Evolutionary conservation across 2,888 invertebrate genomes (phyloP).

Genomic region (Xanthostigma xanthostigma): DNA sequence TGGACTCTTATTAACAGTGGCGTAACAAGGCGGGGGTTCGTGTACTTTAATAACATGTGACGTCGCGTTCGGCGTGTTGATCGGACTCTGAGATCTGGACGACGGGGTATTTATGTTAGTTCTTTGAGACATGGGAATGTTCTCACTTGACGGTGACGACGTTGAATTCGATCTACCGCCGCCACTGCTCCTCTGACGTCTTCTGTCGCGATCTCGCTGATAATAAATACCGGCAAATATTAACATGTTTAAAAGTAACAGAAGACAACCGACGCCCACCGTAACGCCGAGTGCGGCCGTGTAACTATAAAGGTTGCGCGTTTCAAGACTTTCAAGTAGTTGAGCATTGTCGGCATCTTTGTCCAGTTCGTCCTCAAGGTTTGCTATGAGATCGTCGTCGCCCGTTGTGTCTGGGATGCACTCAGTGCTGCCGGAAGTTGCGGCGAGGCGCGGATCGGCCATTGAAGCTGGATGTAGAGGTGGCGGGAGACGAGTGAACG

Average conservation of each 20-base stretch:
- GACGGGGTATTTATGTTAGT: conserved; percentile 10
- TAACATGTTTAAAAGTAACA: conserved; percentile 53
- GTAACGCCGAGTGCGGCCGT: conserved; percentile 65
- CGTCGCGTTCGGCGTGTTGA: conserved; percentile 26
- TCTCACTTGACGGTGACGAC: conserved; percentile 25
- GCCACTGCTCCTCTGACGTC: conserved; percentile 20
- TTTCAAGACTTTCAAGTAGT: conserved; percentile 34
- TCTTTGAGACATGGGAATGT: conserved; percentile 27
- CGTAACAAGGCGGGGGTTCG: conserved; percentile 36
- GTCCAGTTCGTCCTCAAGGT: conserved; percentile 16
- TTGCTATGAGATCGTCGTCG: conserved; percentile 18
- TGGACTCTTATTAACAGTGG: conserved; percentile 29
- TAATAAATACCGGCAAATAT: conserved; percentile 67
- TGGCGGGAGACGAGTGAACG: conserved; percentile 31
- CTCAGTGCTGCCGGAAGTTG: conserved; percentile 19
- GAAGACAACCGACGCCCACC: conserved; percentile 56
- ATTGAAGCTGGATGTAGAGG: conserved; percentile 25
- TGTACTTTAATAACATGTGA: conserved; percentile 18
- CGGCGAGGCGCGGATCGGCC: conserved; percentile 19
- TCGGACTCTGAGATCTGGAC: conserved; percentile 16
- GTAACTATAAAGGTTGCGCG: conserved; percentile 47
- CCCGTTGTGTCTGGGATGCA: conserved; percentile 25
- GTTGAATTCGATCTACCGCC: conserved; percentile 11
- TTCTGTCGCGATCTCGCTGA: conserved; percentile 44
- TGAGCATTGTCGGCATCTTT: conserved; percentile 35